Conservation (phyloP, 2,797 vertebrate species). For the Molossus molossus region DNA sequence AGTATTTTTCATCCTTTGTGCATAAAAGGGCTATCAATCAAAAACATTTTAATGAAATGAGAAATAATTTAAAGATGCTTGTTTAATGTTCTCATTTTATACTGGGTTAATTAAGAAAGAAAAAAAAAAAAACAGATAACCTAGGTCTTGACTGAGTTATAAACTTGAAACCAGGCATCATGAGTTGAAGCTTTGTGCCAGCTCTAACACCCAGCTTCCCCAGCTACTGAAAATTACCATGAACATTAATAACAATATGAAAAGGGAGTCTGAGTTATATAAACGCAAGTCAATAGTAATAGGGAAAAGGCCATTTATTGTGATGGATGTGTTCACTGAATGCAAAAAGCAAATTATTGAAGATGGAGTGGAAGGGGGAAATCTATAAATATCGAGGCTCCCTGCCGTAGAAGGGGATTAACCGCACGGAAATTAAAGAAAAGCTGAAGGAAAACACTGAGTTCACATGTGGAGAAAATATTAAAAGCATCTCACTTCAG, state of each 20-base stretch:
- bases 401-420: constrained; percentile 61
- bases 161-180: constrained; percentile 55
- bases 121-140: background rate
- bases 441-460: constrained; percentile 67
- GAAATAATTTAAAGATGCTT: constrained; percentile 67
- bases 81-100: constrained; percentile 73
- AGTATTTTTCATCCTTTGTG: constrained; percentile 58
- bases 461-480: constrained; percentile 77
- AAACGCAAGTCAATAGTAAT: constrained; percentile 71
- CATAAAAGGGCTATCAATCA: constrained; percentile 36
- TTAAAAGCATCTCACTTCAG: constrained; percentile 80
- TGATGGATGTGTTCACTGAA: constrained; percentile 76
- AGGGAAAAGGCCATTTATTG: constrained; percentile 62
- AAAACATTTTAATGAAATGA: constrained; percentile 70
- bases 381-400: constrained; percentile 69
- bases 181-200: constrained; percentile 42
- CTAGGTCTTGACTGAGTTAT: constrained; percentile 60
- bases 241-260: constrained; percentile 69
- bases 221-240: constrained; percentile 67
- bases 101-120: constrained; percentile 6
- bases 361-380: constrained; percentile 56
- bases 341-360: constrained; percentile 67
- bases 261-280: constrained; percentile 66
- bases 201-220: constrained; percentile 31
- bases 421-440: constrained; percentile 78